A percentile compares a stretch with the other conserved stretches of the same genome.
Conservation (phyloP, 2,797 vertebrate genomes). For the Microhierax caerulescens region DNA sequence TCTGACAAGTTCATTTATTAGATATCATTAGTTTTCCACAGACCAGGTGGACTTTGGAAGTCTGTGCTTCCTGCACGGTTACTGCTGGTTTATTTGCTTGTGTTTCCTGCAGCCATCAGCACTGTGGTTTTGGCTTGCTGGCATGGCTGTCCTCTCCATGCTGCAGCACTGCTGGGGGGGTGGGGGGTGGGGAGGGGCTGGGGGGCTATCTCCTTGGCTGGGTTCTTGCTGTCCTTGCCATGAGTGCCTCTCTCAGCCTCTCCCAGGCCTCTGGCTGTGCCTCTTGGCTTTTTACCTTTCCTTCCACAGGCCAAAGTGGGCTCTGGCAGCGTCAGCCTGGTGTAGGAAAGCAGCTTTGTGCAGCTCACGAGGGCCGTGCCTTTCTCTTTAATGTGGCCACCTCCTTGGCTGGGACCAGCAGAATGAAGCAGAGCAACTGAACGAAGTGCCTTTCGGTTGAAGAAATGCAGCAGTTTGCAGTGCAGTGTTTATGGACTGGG, state of each 20-base stretch:
- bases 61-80: neutral
- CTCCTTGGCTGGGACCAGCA: neutral
- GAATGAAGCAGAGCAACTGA: neutral
- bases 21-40: neutral
- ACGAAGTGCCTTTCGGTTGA: neutral
- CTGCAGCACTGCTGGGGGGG: neutral
- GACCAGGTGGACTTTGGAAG: neutral
- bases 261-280: neutral
- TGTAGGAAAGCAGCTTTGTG: neutral
- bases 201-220: neutral
- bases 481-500: neutral
- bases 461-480: neutral
- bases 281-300: neutral
- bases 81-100: neutral
- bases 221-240: neutral
- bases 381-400: neutral
- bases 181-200: no score
- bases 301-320: accelerated
- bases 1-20: neutral
- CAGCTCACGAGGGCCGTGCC: accelerated
- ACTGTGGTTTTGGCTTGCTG: neutral
- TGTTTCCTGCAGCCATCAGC: neutral
- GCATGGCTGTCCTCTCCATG: neutral
- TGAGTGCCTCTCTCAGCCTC: neutral
- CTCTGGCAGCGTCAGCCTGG: neutral